Conservation (phyloP, 2,113 vertebrate genomes). For the Pterocles orientalis region DNA sequence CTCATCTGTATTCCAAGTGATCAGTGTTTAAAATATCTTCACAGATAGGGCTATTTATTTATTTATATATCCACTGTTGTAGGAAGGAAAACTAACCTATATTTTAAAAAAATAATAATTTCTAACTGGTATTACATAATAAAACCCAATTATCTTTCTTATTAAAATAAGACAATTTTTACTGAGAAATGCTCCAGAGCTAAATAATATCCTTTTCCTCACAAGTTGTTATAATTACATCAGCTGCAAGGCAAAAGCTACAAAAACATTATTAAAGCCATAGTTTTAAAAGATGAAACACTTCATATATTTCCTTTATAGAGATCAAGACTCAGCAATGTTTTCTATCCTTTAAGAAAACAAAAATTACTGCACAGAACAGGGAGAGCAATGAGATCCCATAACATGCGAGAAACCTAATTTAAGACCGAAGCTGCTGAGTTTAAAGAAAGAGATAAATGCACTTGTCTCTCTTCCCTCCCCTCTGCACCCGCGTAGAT, state of each 20-base stretch:
- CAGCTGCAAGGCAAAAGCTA: constrained; percentile 28
- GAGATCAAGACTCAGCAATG: not conserved
- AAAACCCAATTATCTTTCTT: not conserved
- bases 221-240: constrained; percentile 38
- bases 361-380: not conserved
- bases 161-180: not conserved
- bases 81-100: not conserved
- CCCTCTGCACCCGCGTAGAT: not conserved
- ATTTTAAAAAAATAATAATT: not conserved
- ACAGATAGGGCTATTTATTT: not conserved
- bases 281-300: constrained; percentile 23
- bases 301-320: not conserved
- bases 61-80: not conserved
- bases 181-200: constrained; percentile 27
- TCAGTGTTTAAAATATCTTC: not conserved
- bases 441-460: constrained; percentile 63
- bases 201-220: constrained; percentile 1
- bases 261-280: constrained; percentile 35
- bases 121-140: not conserved
- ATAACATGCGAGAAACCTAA: not conserved
- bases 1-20: not conserved
- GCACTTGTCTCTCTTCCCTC: not conserved
- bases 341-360: constrained; percentile 1
- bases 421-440: constrained; percentile 13
- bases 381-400: not conserved